Evolutionary conservation across 2,113 vertebrate genomes (phyloP).

Genomic region (Thinocorus orbignyianus): DNA sequence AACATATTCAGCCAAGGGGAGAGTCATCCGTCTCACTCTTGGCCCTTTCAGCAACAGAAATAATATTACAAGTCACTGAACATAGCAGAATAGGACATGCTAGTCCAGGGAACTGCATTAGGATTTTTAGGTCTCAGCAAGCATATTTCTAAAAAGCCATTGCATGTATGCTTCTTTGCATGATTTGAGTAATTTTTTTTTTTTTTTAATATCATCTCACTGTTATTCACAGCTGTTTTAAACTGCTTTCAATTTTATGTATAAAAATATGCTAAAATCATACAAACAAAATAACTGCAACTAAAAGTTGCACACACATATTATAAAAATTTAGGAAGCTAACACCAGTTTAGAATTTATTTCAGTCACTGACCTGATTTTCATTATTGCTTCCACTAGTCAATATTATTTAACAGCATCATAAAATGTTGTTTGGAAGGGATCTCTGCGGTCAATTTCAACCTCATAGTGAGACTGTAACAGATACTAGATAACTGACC

Average conservation of each 20-base stretch:
- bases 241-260: background rate
- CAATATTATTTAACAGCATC: background rate
- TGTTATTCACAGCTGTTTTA: background rate
- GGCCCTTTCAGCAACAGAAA: background rate
- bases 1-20: background rate
- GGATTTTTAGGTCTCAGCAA: background rate
- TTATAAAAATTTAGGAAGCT: background rate
- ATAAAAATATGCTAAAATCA: background rate
- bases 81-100: background rate
- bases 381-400: background rate
- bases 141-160: background rate
- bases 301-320: background rate
- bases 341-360: background rate
- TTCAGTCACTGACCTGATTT: background rate
- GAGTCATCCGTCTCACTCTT: background rate
- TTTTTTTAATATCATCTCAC: background rate
- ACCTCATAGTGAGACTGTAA: fast-evolving
- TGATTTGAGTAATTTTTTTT: background rate
- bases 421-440: background rate
- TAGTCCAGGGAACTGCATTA: background rate
- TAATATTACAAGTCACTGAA: background rate
- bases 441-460: background rate
- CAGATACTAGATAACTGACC: background rate
- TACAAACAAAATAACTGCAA: background rate
- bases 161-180: fast-evolving